Conservation (phyloP, 2,113 vertebrate genomes). For the Trinectes maculatus region DNA sequence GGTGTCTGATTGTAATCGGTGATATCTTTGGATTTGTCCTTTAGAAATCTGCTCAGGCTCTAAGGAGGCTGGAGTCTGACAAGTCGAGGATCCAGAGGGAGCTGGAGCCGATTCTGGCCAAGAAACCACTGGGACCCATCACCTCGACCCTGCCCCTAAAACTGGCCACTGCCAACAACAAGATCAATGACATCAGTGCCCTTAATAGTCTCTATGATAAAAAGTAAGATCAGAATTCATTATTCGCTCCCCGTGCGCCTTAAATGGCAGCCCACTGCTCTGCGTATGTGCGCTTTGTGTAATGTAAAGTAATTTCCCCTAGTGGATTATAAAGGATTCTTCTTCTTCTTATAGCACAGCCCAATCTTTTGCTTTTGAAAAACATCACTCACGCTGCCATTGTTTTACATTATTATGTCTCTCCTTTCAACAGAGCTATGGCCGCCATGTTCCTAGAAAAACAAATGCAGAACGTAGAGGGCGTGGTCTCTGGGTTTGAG, state of each 20-base stretch:
- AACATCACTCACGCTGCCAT: too few species aligned
- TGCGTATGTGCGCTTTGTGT: too few species aligned
- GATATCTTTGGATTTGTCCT: background rate
- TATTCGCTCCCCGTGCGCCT: too few species aligned
- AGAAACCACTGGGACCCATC: constrained; percentile 76
- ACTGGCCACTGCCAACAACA: constrained; percentile 84
- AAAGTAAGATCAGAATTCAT: constrained; percentile 81
- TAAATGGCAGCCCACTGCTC: too few species aligned
- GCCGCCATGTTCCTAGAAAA: constrained; percentile 88
- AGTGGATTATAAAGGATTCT: too few species aligned
- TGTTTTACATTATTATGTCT: background rate
- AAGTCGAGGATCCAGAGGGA: constrained; percentile 85
- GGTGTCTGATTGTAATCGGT: background rate
- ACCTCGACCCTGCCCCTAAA: constrained; percentile 84
- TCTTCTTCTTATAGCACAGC: too few species aligned
- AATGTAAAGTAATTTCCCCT: background rate
- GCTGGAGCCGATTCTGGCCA: constrained; percentile 84
- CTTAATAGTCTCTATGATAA: constrained; percentile 87
- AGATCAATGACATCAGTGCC: constrained; percentile 81
- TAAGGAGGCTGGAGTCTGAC: constrained; percentile 85
- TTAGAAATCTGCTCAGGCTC: constrained; percentile 79
- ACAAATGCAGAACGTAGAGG: constrained; percentile 84
- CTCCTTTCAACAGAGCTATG: constrained; percentile 80
- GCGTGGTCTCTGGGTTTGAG: constrained; percentile 84
- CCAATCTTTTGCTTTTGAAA: too few species aligned